Base-by-base conservation (phyloP, 2,888 invertebrate species). In the Drosophila birchii region DNA sequence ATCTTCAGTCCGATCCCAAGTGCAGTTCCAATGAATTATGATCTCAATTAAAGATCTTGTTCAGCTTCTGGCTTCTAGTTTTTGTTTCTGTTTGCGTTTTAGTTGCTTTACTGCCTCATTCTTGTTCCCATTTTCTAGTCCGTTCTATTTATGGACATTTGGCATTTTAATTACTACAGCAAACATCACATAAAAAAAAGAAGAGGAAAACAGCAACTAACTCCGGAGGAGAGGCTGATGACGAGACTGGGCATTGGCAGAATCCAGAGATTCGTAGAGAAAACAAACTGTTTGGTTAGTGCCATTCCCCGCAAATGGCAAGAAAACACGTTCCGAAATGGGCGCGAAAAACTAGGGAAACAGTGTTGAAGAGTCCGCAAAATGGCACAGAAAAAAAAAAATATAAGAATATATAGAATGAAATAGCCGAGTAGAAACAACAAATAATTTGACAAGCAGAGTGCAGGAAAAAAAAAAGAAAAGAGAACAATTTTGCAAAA, bases 31-130 rank as follows among this genome's bases (percentile, higher is more conserved):
- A 73, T 70, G 80, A 81, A 82, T 79, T 80, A 68, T 80, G 75
- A 80, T 78, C 76, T 66, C 81, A 82, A 84, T 82, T 82, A 84
- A 81, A 79, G 63, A 72, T 63, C 72, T 71, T 72, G 61, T 54
- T 64, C 43, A 58, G 41, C 8, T 68, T 36, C n/a, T 36, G 41
- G 60, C 36, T 39, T 49, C 34, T n/a, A 36, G 20, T 57, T 41
- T 43, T 29, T 43, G 32, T 44, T 68, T 61, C 38, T 38, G 44
- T 26, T 23, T 51, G 26, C 3, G 16, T 14, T 26, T 34, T 11
- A 18, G 26, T 16, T 32, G 23, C 12, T 14, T 26, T 5, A 16
- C 36, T 56, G 64, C 34, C 32, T 51, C 47, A 56, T 41, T 47
- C 44, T 39, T 16, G 43, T 55, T 49, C 61, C 69, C 61, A 69